Evolutionary conservation across 2,113 vertebrate genomes (phyloP), one percentile per base, ranked within the genome.

Genomic region (Perca fluviatilis): DNA sequence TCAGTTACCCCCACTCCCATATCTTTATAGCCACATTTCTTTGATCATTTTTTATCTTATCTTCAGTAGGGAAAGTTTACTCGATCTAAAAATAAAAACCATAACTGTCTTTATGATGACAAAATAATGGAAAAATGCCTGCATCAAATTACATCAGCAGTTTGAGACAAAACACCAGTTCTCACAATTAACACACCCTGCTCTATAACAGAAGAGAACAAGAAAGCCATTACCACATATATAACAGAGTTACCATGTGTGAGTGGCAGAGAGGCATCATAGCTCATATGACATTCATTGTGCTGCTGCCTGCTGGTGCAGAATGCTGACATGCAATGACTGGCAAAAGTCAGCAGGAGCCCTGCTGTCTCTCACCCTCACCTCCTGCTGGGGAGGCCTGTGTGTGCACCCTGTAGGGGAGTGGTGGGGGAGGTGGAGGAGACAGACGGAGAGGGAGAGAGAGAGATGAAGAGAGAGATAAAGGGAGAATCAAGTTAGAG

Each of bases 351-450:
- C 77, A 76, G 77, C 43, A 82, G 89, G 74, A 80, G 86, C 73
- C 74, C 77, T 82, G 70, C 88, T 88, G 89, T 90, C 90, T 92
- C 77, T 89, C 87, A 89, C 86, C 86, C 88, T 86, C 82, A 72
- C 84, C 92, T 86, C 91, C 89, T 79, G 91, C 91, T 91, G 91
- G 54, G 87, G 71, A 85, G 88, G 88, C 79, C 80, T 85, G 85
- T 77, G 72, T 69, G 66, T 79, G 69, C 79, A 82, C 80, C 76
- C 80, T 62, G 50, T 72, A 36, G 72, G 66, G 66, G 25, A 23
- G 46, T 47, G 65, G 33, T 25, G 62, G 23, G 69, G 6, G 65
- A 47, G 54, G 69, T 2, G 54, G 16, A 51, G 33, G 64, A 58
- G 65, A 83, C 66, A 75, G 86, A 76, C 10, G 84, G 76, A 46